Conservation (phyloP, 2,888 invertebrate species). For the Lasioglossum oenotherae region DNA sequence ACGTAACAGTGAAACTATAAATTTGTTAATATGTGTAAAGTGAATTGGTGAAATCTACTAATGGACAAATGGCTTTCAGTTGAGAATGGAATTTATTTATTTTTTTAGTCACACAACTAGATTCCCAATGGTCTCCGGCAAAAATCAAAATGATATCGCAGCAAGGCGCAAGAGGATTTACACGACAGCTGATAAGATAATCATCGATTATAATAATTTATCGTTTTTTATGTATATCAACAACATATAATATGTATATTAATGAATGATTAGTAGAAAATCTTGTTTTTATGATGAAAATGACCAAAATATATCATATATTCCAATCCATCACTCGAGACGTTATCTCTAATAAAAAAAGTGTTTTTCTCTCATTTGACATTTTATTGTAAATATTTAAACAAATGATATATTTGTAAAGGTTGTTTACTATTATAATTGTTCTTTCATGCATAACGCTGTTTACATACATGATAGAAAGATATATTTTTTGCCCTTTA, state of each 20-base stretch:
- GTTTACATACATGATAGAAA: background rate
- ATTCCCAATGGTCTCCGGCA: conserved; percentile 31
- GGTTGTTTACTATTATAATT: background rate
- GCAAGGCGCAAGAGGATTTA: conserved; percentile 34
- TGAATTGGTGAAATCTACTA: conserved; percentile 37
- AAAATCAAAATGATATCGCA: conserved; percentile 55
- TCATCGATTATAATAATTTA: conserved; percentile 50
- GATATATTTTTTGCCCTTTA: background rate
- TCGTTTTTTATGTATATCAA: conserved; percentile 47
- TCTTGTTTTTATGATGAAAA: conserved; percentile 57
- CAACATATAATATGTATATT: conserved; percentile 47
- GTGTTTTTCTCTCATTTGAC: conserved; percentile 23
- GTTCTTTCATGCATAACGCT: background rate
- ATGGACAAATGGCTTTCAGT: conserved; percentile 39
- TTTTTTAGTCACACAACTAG: conserved; percentile 51
- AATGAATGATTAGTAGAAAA: conserved; percentile 54
- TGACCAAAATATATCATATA: conserved; percentile 59
- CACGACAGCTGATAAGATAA: conserved; percentile 23
- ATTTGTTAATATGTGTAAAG: conserved; percentile 55
- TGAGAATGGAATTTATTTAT: conserved; percentile 55
- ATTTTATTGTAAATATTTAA: conserved; percentile 19
- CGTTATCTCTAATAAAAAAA: conserved; percentile 13
- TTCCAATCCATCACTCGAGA: conserved; percentile 39
- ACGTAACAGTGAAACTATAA: conserved; percentile 45
- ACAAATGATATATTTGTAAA: conserved; percentile 19